Evolutionary conservation across 2,888 invertebrate species (phyloP), one percentile per base, ranked within the genome.

Genomic region (Cryptocheilus praepositus): DNA sequence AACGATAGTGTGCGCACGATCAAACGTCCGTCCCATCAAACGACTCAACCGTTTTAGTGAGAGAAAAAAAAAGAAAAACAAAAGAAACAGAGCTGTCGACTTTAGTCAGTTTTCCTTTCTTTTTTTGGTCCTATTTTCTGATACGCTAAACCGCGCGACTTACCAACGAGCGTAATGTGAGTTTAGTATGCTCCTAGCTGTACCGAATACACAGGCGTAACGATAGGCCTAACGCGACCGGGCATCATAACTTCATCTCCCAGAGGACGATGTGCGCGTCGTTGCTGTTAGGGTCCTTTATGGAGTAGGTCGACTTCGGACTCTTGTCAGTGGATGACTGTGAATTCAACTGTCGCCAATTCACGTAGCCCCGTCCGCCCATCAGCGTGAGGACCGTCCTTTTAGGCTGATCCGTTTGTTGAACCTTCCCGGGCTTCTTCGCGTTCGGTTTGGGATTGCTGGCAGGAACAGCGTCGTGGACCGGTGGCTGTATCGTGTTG

Each of bases 231-330:
- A 49, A n/a, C 21, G 28, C 54, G 64, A 76, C 59, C 60, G 64
- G 74, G 74, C 71, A 90, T 93, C 92, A 94, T 91, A 94, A 92
- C 86, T 95, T 95, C 90, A 94, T 93, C 89, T 97, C 97, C 96
- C 97, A 97, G 57, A 97, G 92, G 72, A 96, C 94, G 83, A 97
- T 93, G 89, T 96, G 95, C 16, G 97, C 96, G 91, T 96, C 95
- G 83, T 92, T 95, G 71, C 94, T 94, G 88, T 95, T 95, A 55
- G 94, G 93, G 70, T 94, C 94, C 56, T 91, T 91, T 49, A 92
- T 73, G 16, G 81, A 73, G 71, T 84, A 85, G 16, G 79, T 79
- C 1, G 85, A 83, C 61, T 85, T 89, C 25, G 84, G 84, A 70
- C 77, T 83, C 65, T 86, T 88, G 25, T 89, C 90, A 73, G 85